Evolutionary conservation across 92 coral and sea anemone genomes (phyloP), one percentile per base, ranked within the genome.

Genomic region (Phenganax subtilis): DNA sequence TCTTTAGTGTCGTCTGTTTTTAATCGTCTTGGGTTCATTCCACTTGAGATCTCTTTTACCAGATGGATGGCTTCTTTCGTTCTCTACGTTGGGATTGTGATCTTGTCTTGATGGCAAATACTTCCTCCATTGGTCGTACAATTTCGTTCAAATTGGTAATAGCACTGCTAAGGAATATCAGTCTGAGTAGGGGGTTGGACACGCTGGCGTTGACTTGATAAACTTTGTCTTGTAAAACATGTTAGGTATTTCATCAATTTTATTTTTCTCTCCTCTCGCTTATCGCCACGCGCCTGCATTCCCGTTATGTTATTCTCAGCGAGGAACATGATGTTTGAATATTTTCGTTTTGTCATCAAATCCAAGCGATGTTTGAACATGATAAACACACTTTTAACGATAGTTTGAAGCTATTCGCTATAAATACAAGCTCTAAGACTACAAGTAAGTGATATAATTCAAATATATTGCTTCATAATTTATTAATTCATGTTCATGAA

Each of bases 151-250:
- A 66, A 60, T 72, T 52, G n/a, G 77, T 57, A 44, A 86, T 71
- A 58, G 81, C 82, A n/a, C 80, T 16, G 44, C 86, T 86, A 30
- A 82, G 53, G 6, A 82, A 60, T 62, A 76, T 86, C 25, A 55
- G 81, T 72, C 86, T 81, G 55, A 86, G 86, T 28, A 86, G 78
- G 58, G 58, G 65, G 25, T 20, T 20, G 25, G 25, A 20, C 25
- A 20, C 25, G 25, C 25, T 20, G 25, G 25, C 25, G 25, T 51
- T 72, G 14, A 80, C 82, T 17, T 86, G 67, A 67, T 27, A 76
- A 31, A 75, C 51, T 29, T 54, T 55, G 37, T 68, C 83, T 30
- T 86, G 81, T 20, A 20, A 20, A 20, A 20, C 25, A 20, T 20
- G 25, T 20, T 20, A 20, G 25, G 25, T 20, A 20, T 20, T 20